phyloP scores from a whole-genome alignment of 2,797 vertebrate genomes.

The Coranthus polyacanthus region DNA sequence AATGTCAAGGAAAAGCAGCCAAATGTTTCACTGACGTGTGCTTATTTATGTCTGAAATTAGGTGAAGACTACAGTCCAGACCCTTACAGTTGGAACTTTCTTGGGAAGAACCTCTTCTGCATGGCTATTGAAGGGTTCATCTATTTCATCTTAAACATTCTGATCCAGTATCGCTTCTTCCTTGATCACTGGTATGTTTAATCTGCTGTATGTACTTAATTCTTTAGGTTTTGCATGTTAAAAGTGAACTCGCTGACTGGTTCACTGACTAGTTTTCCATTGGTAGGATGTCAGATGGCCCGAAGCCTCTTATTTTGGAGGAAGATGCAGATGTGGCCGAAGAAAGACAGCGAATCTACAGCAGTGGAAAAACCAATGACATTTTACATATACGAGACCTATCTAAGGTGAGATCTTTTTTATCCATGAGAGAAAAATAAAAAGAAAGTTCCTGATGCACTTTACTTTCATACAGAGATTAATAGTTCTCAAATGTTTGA shows the following conservation, averaged over 20 bases:
- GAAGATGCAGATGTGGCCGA: slow-evolving; percentile 93
- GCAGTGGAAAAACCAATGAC: slow-evolving; percentile 84
- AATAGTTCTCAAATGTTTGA: no score
- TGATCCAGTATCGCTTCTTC: slow-evolving; percentile 90
- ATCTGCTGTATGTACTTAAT: not conserved
- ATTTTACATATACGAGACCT: slow-evolving; percentile 90
- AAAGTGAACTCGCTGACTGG: not conserved
- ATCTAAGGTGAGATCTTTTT: slow-evolving; percentile 88
- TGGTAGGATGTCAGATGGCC: slow-evolving; percentile 83
- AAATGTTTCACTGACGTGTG: not conserved
- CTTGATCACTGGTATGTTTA: slow-evolving; percentile 84
- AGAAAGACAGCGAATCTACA: slow-evolving; percentile 89
- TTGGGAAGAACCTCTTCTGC: slow-evolving; percentile 91
- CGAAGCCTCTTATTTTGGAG: slow-evolving; percentile 74
- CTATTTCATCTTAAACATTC: slow-evolving; percentile 91
- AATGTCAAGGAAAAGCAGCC: no score
- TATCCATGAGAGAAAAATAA: not conserved
- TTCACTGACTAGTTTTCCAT: not conserved
- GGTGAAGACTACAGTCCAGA: slow-evolving; percentile 89
- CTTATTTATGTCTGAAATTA: slow-evolving; percentile 52
- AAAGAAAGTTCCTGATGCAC: no score
- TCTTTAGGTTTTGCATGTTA: not conserved
- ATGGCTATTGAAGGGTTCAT: slow-evolving; percentile 90
- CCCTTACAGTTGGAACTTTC: slow-evolving; percentile 92
- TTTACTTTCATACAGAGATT: no score